Evolutionary conservation across 2,113 vertebrate genomes (phyloP), one percentile per base, ranked within the genome.

Genomic region (Maccullochella peelii): DNA sequence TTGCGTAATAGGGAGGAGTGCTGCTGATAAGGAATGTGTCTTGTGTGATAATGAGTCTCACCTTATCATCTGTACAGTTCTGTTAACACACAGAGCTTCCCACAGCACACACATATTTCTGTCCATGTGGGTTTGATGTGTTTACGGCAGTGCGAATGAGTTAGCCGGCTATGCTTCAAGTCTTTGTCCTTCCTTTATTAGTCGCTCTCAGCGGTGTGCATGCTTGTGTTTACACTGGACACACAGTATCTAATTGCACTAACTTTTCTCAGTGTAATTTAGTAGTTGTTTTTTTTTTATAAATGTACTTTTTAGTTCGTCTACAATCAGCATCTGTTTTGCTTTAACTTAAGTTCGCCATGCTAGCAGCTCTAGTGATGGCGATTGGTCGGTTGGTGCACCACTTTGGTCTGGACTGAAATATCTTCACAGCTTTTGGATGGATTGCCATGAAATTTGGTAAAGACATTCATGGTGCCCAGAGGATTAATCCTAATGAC

Each of bases 21-120:
- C 61, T 30, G 85, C 79, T 83, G 91, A 89, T 87, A 89, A 87
- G 88, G 69, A 77, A 55, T 63, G 80, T 72, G 52, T n/a, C n/a
- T n/a, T n/a, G n/a, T n/a, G n/a, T n/a, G n/a, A n/a, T n/a, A n/a
- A n/a, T n/a, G n/a, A n/a, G n/a, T n/a, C n/a, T 74, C 50, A 75
- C 42, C 70, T 86, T 82, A 91, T 92, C 83, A 36, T 54, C 1
- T 33, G 54, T 9, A 20, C 65, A 44, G 73, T 44, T 82, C 75
- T 66, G 79, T 85, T 54, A 57, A 23, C 27, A 54, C n/a, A 8
- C 59, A 25, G 7, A 67, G 16, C 54, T 44, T 62, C 61, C 44
- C 58, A 3, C 78, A 55, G 52, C 50, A 71, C 0, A 58, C 73
- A 57, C 33, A 73, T 44, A 18, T 50, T 21, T 52, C 42, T 25